Conservation (phyloP, 2,888 invertebrate species). For the Timema cristinae region DNA sequence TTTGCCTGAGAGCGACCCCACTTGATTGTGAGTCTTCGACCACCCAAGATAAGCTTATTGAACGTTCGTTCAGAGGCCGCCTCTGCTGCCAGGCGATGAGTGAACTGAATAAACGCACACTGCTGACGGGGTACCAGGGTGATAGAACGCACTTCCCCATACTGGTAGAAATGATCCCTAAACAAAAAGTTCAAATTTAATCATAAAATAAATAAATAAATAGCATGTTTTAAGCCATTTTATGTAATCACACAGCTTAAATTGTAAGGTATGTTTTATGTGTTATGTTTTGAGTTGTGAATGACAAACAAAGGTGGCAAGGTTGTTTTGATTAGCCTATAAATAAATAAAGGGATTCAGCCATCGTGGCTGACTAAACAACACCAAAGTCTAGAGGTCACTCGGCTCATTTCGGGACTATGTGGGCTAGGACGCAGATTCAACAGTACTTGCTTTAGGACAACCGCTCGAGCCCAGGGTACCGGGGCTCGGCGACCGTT, state of each 20-base stretch:
- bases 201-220: neutral
- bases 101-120: constrained; percentile 97
- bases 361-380: too few relatives aligned
- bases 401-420: too few relatives aligned
- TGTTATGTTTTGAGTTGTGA: neutral
- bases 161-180: constrained; percentile 96
- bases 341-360: too few relatives aligned
- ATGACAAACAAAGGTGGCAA: neutral
- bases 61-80: constrained; percentile 93
- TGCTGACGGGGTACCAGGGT: constrained; percentile 90
- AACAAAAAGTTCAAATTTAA: constrained; percentile 27
- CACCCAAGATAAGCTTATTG: constrained; percentile 82
- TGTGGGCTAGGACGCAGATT: too few relatives aligned
- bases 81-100: constrained; percentile 84
- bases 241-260: neutral
- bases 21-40: constrained; percentile 90
- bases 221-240: neutral
- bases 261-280: neutral
- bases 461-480: too few relatives aligned
- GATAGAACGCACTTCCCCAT: constrained; percentile 93
- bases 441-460: too few relatives aligned
- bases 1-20: constrained; percentile 96
- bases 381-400: too few relatives aligned
- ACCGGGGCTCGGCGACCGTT: too few relatives aligned
- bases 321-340: neutral